These are phyloP conservation scores for Ernsta delagoae DNA, from an alignment of 2,888 invertebrate genomes.

Conservation along the genomic window DNA sequence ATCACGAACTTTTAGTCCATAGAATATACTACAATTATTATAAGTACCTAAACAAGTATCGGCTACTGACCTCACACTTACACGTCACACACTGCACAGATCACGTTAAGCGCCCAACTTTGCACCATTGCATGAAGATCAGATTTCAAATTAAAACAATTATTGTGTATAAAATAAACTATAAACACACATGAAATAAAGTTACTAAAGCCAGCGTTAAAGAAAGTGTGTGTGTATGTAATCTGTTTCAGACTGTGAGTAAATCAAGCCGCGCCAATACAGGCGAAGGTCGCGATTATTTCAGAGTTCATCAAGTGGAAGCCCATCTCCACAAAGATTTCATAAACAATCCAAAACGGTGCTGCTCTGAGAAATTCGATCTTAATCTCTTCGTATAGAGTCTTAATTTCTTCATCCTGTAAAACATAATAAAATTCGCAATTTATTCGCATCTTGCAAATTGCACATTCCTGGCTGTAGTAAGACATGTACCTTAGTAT, in stretches of 20 bases:
- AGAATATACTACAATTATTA: too few species aligned
- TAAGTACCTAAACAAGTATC: too few species aligned
- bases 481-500: too few species aligned
- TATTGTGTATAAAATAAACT: too few species aligned
- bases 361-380: neutral
- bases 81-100: too few species aligned
- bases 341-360: neutral
- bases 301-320: conserved; percentile 9
- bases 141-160: too few species aligned
- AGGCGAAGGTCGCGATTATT: conserved; percentile 5
- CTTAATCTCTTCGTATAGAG: neutral
- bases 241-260: neutral
- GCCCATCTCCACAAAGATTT: conserved; percentile 2
- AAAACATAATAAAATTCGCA: neutral
- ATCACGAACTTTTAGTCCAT: too few species aligned
- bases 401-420: neutral
- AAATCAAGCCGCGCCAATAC: neutral
- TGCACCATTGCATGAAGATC: too few species aligned
- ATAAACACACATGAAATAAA: too few species aligned
- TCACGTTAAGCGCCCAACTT: too few species aligned
- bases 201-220: neutral
- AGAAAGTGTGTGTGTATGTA: neutral
- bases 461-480: neutral
- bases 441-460: conserved; percentile 1
- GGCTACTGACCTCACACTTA: too few species aligned